Conservation (phyloP, 2,797 vertebrate species). For the Galagoides demidoff region DNA sequence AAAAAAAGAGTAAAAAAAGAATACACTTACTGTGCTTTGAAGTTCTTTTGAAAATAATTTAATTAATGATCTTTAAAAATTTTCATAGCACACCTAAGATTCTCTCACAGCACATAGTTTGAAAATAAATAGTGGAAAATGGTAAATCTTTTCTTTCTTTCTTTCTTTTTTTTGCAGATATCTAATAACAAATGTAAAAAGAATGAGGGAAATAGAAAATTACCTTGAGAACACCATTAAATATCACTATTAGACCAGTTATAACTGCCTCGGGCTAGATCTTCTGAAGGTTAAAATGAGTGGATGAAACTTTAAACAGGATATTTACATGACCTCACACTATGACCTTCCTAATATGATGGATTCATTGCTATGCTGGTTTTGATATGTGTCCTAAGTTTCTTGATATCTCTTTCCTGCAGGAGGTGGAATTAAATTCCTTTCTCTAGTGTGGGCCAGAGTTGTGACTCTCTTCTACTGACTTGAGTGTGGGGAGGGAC, state of each 20-base stretch:
- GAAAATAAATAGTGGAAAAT: not conserved
- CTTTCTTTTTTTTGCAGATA: not conserved
- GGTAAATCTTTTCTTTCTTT: not conserved
- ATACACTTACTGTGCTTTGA: too few relatives aligned
- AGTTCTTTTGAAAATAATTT: too few relatives aligned
- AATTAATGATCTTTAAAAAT: too few relatives aligned
- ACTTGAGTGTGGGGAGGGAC: not conserved
- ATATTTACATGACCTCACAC: not conserved
- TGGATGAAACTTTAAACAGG: not conserved
- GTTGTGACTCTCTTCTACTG: not conserved
- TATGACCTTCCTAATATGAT: not conserved
- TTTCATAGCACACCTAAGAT: too few relatives aligned
- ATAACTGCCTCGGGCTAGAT: not conserved
- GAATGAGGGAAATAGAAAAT: constrained; percentile 26
- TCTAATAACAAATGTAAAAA: not conserved
- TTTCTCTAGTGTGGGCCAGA: not conserved
- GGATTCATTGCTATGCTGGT: not conserved
- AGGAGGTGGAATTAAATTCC: not conserved
- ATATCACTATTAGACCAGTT: not conserved
- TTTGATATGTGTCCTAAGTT: not conserved
- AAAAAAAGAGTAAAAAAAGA: too few relatives aligned
- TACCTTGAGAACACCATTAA: not conserved
- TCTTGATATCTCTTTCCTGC: not conserved
- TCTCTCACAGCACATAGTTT: too few relatives aligned
- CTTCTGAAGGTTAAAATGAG: not conserved